Conservation (phyloP, 1,140 invertebrate genomes). For the Hycleus cichorii region DNA sequence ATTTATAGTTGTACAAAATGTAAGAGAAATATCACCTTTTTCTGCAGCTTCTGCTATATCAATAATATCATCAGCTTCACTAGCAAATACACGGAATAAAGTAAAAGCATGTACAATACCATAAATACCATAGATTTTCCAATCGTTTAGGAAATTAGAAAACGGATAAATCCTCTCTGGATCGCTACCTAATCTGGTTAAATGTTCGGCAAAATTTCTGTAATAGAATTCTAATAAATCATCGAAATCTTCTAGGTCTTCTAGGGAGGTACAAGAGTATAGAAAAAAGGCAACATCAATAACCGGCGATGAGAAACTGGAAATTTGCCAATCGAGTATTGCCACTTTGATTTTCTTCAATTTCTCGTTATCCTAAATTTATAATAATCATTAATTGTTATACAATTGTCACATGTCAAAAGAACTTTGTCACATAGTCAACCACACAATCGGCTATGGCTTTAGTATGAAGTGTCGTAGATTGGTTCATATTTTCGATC, state of each 20-base stretch:
- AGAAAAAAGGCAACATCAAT: neutral
- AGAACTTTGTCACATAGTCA: too few relatives aligned
- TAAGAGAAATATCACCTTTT: neutral
- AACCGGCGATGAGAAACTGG: neutral
- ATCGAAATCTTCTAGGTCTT: slow-evolving; percentile 4
- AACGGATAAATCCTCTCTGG: neutral
- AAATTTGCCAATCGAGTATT: slow-evolving; percentile 4
- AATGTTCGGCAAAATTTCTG: neutral
- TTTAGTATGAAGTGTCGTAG: too few relatives aligned
- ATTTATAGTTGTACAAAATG: neutral
- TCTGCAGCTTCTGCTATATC: slow-evolving; percentile 7
- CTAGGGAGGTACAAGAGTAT: slow-evolving; percentile 1
- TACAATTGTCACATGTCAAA: too few relatives aligned
- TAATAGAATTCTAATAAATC: neutral
- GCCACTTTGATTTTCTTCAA: neutral
- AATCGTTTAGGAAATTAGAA: neutral
- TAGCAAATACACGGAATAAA: slow-evolving; percentile 20
- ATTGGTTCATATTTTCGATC: too few relatives aligned
- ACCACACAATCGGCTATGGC: too few relatives aligned
- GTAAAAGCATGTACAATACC: slow-evolving; percentile 36
- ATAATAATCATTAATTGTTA: neutral
- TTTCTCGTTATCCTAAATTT: neutral
- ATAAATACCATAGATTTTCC: slow-evolving; percentile 33
- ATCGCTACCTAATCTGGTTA: neutral
- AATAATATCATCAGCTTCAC: slow-evolving; percentile 5